These are phyloP conservation scores for Sisyra nigra DNA, from an alignment of 2,888 invertebrate genomes.

Conservation along the genomic window DNA sequence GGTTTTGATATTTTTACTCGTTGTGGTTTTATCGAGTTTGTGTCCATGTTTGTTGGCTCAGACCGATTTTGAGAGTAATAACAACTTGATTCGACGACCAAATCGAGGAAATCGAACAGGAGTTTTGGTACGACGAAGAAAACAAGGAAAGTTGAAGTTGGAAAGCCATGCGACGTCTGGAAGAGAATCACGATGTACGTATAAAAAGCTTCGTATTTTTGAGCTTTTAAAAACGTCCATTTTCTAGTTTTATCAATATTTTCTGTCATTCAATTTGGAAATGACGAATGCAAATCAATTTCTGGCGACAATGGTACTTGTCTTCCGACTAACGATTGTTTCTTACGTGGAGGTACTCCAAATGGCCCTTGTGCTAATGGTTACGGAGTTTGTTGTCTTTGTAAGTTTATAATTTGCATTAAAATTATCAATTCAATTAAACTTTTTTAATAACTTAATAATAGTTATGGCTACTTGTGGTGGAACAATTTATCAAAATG, in stretches of 20 bases:
- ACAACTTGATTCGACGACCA: no score
- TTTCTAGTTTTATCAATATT: slow-evolving; percentile 61
- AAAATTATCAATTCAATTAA: no score
- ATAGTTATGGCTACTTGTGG: slow-evolving; percentile 68
- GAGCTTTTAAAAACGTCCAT: neutral
- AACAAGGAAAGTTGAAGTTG: no score
- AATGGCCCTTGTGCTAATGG: slow-evolving; percentile 68
- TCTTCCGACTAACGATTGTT: slow-evolving; percentile 54
- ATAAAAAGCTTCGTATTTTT: no score
- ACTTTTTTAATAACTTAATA: slow-evolving; percentile 9
- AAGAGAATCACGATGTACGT: no score
- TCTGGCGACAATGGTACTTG: slow-evolving; percentile 74
- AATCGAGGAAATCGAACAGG: no score
- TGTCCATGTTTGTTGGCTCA: no score
- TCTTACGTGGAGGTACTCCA: slow-evolving; percentile 50
- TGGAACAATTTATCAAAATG: slow-evolving; percentile 59
- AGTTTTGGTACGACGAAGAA: no score
- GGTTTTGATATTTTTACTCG: no score
- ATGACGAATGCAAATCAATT: slow-evolving; percentile 55
- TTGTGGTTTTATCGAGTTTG: no score
- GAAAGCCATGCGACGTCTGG: no score
- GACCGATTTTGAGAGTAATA: no score
- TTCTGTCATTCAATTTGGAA: slow-evolving; percentile 62
- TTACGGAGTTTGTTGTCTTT: slow-evolving; percentile 59
- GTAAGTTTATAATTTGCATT: slow-evolving; percentile 36